These are phyloP conservation scores for Trichopria drosophilae DNA, from an alignment of 2,888 invertebrate genomes.

Conservation along the genomic window DNA sequence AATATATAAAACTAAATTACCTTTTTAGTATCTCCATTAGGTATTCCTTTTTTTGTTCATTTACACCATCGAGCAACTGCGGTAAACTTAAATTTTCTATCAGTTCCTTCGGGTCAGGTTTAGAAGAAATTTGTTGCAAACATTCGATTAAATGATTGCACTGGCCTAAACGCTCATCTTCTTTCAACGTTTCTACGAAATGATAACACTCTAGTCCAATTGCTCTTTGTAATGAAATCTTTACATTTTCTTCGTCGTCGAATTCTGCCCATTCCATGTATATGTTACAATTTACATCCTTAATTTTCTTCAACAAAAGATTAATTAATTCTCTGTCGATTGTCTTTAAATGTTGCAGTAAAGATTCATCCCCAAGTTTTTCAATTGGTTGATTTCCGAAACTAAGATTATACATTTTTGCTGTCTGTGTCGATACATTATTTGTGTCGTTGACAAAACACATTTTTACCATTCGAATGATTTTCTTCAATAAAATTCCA, in stretches of 20 bases:
- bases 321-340: slow-evolving; percentile 40
- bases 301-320: slow-evolving; percentile 43
- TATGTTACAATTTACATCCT: slow-evolving; percentile 45
- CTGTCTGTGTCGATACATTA: slow-evolving; percentile 9
- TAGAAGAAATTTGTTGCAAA: slow-evolving; percentile 43
- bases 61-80: slow-evolving; percentile 39
- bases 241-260: slow-evolving; percentile 41
- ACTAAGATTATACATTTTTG: slow-evolving; percentile 44
- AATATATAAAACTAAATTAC: slow-evolving; percentile 7
- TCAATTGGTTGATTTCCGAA: slow-evolving; percentile 39
- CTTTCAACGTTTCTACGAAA: slow-evolving; percentile 40
- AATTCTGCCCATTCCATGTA: slow-evolving; percentile 50
- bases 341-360: slow-evolving; percentile 29
- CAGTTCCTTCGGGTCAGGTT: slow-evolving; percentile 34
- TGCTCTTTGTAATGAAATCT: slow-evolving; percentile 46
- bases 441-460: slow-evolving; percentile 35
- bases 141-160: slow-evolving; percentile 42
- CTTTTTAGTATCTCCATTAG: slow-evolving; percentile 41
- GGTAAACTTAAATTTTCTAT: slow-evolving; percentile 33
- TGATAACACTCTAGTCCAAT: slow-evolving; percentile 47
- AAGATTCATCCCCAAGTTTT: slow-evolving; percentile 30
- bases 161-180: slow-evolving; percentile 33
- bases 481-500: slow-evolving; percentile 44
- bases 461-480: slow-evolving; percentile 36
- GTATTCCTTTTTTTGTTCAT: slow-evolving; percentile 36